phyloP scores from a whole-genome alignment of 2,797 vertebrate species.

The Cottoperca gobio region DNA sequence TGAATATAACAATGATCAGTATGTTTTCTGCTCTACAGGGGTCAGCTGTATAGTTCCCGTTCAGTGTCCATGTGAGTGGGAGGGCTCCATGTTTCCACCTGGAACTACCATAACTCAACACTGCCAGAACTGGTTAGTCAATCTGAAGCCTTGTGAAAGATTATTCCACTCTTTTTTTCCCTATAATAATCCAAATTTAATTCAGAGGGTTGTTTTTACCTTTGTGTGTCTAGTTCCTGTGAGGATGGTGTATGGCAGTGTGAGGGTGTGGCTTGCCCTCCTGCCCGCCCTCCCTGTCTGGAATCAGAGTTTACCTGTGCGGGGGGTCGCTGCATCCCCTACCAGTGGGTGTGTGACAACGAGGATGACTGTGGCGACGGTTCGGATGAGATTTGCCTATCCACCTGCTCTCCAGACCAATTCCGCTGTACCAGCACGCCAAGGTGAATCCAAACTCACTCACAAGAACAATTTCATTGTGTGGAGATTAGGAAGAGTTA shows the following conservation, averaged over 20 bases:
- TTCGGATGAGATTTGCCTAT: constrained; percentile 89
- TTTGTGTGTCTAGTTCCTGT: constrained; percentile 85
- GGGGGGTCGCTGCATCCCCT: constrained; percentile 87
- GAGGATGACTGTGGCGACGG: constrained; percentile 93
- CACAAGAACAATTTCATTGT: neutral
- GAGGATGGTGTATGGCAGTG: constrained; percentile 86
- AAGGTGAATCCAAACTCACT: constrained; percentile 39
- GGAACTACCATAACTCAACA: constrained; percentile 81
- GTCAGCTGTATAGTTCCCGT: constrained; percentile 80
- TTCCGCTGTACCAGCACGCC: constrained; percentile 81
- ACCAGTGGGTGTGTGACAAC: constrained; percentile 91
- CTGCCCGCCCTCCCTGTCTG: constrained; percentile 70
- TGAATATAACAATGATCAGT: neutral
- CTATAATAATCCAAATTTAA: neutral
- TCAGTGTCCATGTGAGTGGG: constrained; percentile 90
- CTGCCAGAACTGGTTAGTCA: constrained; percentile 91
- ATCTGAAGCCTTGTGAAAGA: neutral
- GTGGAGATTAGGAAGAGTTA: neutral
- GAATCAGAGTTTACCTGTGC: constrained; percentile 87
- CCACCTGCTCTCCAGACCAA: constrained; percentile 83
- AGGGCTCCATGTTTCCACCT: constrained; percentile 85
- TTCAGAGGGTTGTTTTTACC: neutral
- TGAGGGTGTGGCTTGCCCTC: constrained; percentile 73
- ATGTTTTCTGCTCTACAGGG: constrained; percentile 67
- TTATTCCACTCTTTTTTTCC: neutral